These are phyloP conservation scores for Drosophila yakuba DNA, from an alignment of 1,140 invertebrate genomes.

Conservation along the genomic window DNA sequence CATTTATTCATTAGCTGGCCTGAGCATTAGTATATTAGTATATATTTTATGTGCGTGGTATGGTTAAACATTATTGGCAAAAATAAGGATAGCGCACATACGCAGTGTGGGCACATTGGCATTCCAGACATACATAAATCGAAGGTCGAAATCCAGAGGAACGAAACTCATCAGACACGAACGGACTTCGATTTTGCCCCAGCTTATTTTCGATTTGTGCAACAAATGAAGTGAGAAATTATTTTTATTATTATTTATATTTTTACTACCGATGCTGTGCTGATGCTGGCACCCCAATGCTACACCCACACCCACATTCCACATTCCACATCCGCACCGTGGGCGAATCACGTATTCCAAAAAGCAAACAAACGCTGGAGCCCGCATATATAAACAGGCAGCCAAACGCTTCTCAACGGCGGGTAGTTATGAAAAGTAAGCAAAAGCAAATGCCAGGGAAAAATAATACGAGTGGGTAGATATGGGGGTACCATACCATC, in stretches of 20 bases:
- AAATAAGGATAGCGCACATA: conserved; percentile 34
- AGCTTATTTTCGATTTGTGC: conserved; percentile 75
- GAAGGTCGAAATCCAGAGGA: conserved; percentile 21
- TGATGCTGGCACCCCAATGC: background rate
- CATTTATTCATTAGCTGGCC: conserved; percentile 34
- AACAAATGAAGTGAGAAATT: conserved; percentile 82
- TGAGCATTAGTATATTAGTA: conserved; percentile 6
- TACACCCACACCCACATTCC: background rate
- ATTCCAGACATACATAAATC: conserved; percentile 47
- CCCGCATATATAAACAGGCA: conserved; percentile 75
- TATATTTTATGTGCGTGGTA: background rate
- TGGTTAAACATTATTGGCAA: background rate
- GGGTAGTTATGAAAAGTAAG: conserved; percentile 45
- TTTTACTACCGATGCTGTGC: conserved; percentile 54
- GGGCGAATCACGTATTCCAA: conserved; percentile 76
- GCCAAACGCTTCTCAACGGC: background rate
- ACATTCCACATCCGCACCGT: background rate
- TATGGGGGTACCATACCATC: background rate
- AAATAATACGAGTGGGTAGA: background rate
- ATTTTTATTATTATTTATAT: conserved; percentile 77
- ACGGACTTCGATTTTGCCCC: background rate
- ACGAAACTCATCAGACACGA: conserved; percentile 9
- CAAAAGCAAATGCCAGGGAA: conserved; percentile 14
- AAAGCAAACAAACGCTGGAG: conserved; percentile 74
- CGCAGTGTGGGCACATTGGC: conserved; percentile 40